Evolutionary conservation across 2,888 invertebrate genomes (phyloP).

Genomic region (Scaptomyza reducta): DNA sequence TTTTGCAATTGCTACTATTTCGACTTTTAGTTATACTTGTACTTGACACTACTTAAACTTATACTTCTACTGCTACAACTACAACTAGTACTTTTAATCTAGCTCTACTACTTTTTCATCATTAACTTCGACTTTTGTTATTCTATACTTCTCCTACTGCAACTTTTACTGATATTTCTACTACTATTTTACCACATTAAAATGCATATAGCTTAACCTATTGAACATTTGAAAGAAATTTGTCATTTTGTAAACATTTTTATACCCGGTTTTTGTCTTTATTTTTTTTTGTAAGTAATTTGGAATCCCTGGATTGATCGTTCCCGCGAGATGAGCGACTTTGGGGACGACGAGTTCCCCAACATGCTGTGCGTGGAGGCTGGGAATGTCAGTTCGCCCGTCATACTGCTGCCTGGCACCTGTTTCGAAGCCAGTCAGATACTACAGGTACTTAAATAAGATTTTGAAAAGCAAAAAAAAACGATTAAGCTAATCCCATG

Average conservation of each 20-base stretch:
- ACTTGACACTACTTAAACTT: no score
- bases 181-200: no score
- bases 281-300: slow-evolving; percentile 87
- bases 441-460: slow-evolving; percentile 87
- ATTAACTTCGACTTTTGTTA: no score
- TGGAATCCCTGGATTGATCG: slow-evolving; percentile 99
- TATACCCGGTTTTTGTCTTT: neutral
- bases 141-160: no score
- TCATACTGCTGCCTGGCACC: slow-evolving; percentile 94
- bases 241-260: neutral
- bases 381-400: slow-evolving; percentile 94
- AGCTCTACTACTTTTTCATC: neutral
- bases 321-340: slow-evolving; percentile 96
- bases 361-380: slow-evolving; percentile 98
- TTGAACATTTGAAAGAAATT: no score
- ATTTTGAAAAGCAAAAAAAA: neutral
- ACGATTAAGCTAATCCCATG: slow-evolving; percentile 1
- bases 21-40: neutral
- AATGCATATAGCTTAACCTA: no score
- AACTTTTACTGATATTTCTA: neutral
- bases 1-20: no score
- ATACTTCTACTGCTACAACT: neutral
- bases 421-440: slow-evolving; percentile 97
- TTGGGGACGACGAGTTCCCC: slow-evolving; percentile 98
- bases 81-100: no score